Base-by-base conservation (phyloP, 2,888 invertebrate species). In the Molanna angustata region DNA sequence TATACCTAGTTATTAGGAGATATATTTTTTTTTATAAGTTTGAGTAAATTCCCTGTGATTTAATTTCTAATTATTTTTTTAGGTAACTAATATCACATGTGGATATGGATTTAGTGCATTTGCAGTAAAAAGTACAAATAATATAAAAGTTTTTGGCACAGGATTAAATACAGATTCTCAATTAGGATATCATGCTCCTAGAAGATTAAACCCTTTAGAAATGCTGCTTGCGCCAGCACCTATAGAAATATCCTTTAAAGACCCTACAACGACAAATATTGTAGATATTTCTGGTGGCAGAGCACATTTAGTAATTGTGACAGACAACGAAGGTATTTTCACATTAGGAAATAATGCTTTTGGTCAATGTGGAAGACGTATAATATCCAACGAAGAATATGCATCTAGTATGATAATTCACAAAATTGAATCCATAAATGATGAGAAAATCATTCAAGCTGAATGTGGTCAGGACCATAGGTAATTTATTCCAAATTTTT, bases 161-260 rank as follows among this genome's bases (percentile, higher is more conserved):
- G 97, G 97, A 1, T 80, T 96, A 35, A 97, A 97, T 69, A 89
- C 90, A 1, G 93, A 94, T 70, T 91, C 92, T 0, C 97, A 97
- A 70, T 78, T 96, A 55, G 95, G 94, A 46, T 84, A 80, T 63
- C 85, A 86, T 62, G 75, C 76, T 21, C 79, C 83, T 0, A 72
- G 81, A 21, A 75, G 75, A 37, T 82, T 81, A 1, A 80, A 83
- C 57, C 84, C 86, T 1, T 67, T 90, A 35, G 85, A 85, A 64
- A 63, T 88, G 37, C 66, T 94, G 11, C 78, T 85, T 14, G 79
- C 83, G 61, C 89, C 89, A 14, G 83, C 84, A 22, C 85, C 87
- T 7, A 84, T 91, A 59, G 73, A 74, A 53, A 67, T 91, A 58
- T 89, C 89, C 0, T 77, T 85, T 22, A 77, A 78, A 61, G 76